Percentiles rank a stretch among this genome's conserved stretches.
phyloP scores from a whole-genome alignment of 1,140 invertebrate genomes.

The Drosophila pachea region DNA sequence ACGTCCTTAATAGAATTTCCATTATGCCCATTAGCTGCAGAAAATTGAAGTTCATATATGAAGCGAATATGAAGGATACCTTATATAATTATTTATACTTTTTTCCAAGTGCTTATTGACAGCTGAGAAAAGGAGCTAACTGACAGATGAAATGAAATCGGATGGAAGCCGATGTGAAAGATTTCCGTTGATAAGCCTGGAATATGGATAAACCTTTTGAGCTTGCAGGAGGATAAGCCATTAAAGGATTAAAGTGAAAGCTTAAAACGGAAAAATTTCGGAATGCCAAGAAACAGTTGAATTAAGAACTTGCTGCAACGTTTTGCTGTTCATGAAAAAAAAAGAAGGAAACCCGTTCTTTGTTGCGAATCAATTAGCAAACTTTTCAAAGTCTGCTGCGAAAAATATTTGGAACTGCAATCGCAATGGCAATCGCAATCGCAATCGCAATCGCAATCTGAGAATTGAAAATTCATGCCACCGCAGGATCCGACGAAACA shows the following conservation, averaged over 20 bases:
- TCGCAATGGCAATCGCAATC: constrained; percentile 16
- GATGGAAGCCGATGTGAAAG: background rate
- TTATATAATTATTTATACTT: background rate
- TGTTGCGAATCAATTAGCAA: constrained; percentile 63
- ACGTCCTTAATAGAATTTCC: constrained; percentile 68
- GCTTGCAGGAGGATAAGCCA: no score
- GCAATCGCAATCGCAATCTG: constrained; percentile 23
- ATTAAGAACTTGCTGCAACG: constrained; percentile 22
- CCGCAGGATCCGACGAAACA: constrained; percentile 21
- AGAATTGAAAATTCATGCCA: constrained; percentile 10
- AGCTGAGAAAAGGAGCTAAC: background rate
- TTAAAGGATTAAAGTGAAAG: background rate
- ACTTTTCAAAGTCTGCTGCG: constrained; percentile 39
- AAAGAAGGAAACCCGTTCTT: constrained; percentile 33
- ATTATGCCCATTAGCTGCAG: constrained; percentile 64
- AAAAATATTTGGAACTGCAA: constrained; percentile 42
- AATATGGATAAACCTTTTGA: no score
- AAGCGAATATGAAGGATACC: background rate
- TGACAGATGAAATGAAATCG: background rate
- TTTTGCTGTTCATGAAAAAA: constrained; percentile 31
- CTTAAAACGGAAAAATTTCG: no score
- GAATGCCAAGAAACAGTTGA: constrained; percentile 2
- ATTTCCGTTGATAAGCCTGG: no score
- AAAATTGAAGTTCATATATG: background rate
- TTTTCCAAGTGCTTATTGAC: background rate